Conservation (phyloP, 2,888 invertebrate species). For the Cylloceria caligata region DNA sequence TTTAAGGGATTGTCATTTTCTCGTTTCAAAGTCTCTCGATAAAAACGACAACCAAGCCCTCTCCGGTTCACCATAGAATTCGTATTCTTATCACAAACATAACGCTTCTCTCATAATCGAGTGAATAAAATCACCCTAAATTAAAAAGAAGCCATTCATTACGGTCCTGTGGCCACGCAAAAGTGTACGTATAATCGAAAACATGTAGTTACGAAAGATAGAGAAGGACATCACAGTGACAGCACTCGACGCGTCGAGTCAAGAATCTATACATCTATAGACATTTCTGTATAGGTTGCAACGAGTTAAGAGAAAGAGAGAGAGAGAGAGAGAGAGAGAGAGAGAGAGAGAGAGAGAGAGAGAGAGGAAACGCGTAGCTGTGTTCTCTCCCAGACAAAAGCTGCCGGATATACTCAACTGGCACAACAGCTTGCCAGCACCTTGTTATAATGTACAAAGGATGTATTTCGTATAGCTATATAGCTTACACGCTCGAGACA, state of each 20-base stretch:
- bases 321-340: constrained; percentile 19
- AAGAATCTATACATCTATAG: constrained; percentile 50
- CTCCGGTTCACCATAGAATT: background rate
- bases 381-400: constrained; percentile 64
- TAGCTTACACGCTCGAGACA: constrained; percentile 8
- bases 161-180: background rate
- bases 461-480: constrained; percentile 53
- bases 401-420: constrained; percentile 68
- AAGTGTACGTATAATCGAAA: constrained; percentile 27
- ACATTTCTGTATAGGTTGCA: constrained; percentile 18
- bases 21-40: too few relatives aligned
- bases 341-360: constrained; percentile 7
- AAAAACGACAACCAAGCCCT: background rate
- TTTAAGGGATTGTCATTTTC: too few relatives aligned
- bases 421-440: constrained; percentile 68
- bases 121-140: constrained; percentile 11
- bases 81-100: background rate
- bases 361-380: constrained; percentile 24
- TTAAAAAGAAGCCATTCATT: constrained; percentile 19
- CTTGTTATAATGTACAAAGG: constrained; percentile 68
- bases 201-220: constrained; percentile 3
- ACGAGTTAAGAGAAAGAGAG: constrained; percentile 2
- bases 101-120: background rate
- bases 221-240: background rate
- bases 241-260: constrained; percentile 18